phyloP scores from a whole-genome alignment of 2,113 vertebrate genomes.

The Pollimyrus isidori region DNA sequence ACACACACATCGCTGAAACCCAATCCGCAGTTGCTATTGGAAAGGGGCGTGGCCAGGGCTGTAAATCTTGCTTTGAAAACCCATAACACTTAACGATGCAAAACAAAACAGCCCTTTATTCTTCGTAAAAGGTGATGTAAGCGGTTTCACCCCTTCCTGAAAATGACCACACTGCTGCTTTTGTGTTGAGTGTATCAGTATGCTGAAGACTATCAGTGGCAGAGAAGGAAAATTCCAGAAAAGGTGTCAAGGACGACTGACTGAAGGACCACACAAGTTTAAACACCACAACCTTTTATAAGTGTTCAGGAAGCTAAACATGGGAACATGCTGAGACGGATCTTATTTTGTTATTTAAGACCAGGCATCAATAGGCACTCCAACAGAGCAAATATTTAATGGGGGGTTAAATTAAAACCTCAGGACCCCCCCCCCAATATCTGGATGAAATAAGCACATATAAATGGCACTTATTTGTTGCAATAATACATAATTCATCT shows the following conservation, averaged over 20 bases:
- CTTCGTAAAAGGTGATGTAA: not conserved
- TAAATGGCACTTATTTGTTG: not conserved
- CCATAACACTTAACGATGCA: constrained; percentile 9
- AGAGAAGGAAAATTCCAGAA: not conserved
- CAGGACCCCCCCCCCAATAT: not conserved
- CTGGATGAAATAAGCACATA: not conserved
- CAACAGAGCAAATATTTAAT: not conserved
- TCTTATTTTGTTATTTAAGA: not conserved
- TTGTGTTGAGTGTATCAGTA: not conserved
- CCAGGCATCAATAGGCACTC: not conserved
- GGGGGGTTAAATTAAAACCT: not conserved
- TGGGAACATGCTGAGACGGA: not conserved
- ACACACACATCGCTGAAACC: not conserved
- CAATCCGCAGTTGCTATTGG: constrained; percentile 24
- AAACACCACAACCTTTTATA: not conserved
- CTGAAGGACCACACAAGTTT: not conserved
- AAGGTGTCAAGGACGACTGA: not conserved
- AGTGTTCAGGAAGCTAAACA: not conserved
- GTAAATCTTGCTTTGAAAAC: constrained; percentile 26
- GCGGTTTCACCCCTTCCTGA: not conserved
- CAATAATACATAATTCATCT: not conserved
- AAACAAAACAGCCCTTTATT: not conserved
- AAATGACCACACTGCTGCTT: not conserved
- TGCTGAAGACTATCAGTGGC: not conserved
- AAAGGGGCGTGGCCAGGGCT: constrained; percentile 19